phyloP scores from a whole-genome alignment of 2,888 invertebrate species.

The Teleiodes luculella region DNA sequence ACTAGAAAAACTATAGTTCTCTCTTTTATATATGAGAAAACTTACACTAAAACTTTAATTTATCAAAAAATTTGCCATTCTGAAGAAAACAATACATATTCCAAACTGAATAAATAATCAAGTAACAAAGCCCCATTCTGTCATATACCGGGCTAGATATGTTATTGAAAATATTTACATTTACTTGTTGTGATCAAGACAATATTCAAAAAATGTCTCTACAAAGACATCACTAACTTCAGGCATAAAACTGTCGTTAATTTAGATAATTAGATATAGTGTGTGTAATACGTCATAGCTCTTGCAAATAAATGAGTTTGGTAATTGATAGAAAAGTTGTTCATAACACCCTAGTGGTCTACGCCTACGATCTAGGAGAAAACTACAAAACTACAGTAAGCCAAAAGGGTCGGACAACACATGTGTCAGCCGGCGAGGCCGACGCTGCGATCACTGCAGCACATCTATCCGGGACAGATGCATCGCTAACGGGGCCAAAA shows the following conservation, averaged over 20 bases:
- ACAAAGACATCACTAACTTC: slow-evolving; percentile 72
- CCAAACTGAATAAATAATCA: slow-evolving; percentile 61
- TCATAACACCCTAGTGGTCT: slow-evolving; percentile 78
- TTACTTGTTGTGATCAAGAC: slow-evolving; percentile 67
- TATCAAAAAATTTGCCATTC: slow-evolving; percentile 65
- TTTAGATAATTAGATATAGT: slow-evolving; percentile 55
- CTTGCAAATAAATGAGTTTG: slow-evolving; percentile 75
- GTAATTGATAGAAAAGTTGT: slow-evolving; percentile 75
- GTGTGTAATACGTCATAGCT: slow-evolving; percentile 67
- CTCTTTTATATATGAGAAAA: slow-evolving; percentile 53
- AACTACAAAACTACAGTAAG: slow-evolving; percentile 76
- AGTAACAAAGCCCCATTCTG: slow-evolving; percentile 69
- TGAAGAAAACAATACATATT: slow-evolving; percentile 59
- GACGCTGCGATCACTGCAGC: slow-evolving; percentile 43
- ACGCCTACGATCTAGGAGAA: slow-evolving; percentile 75
- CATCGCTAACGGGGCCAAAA: slow-evolving; percentile 80
- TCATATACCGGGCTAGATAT: slow-evolving; percentile 65
- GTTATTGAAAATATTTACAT: slow-evolving; percentile 69
- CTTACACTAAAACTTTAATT: slow-evolving; percentile 57
- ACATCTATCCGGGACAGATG: slow-evolving; percentile 78
- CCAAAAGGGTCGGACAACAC: slow-evolving; percentile 75
- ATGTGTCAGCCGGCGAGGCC: slow-evolving; percentile 47
- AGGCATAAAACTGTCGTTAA: slow-evolving; percentile 61
- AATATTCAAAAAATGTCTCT: slow-evolving; percentile 71
- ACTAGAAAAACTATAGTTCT: slow-evolving; percentile 59